Base-by-base conservation (phyloP, 2,113 vertebrate species). In the Brachypodius melanocephalos region DNA sequence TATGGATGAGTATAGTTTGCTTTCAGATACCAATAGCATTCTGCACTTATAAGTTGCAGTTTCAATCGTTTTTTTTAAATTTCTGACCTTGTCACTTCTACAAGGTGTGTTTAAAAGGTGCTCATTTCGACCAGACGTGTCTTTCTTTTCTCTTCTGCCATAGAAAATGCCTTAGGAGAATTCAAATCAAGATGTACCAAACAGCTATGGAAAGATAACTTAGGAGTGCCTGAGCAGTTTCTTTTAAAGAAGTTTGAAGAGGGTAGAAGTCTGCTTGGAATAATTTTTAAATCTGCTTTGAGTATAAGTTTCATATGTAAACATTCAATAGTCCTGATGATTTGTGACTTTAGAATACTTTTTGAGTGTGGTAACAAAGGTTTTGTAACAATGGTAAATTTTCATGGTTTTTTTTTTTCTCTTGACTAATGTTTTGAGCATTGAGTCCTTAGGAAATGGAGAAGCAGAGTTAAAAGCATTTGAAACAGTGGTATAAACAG, bases 401-500 rank as follows among this genome's bases (percentile, higher is more conserved):
- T 89, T 85, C 9, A 4, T 63, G 9, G 14, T 4, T 52, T 52
- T 17, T 72, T 76, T 89, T 66, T n/a, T 48, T 93, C 19, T 21
- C 38, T 69, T 90, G 43, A 77, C 20, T 77, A 88, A 71, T 46
- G 9, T 62, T 92, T 52, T 85, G 61, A 89, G 31, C 55, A 57
- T 69, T 90, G 29, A 73, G 34, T 68, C 79, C 36, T 79, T 72
- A 80, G 83, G 46, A 90, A 89, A 85, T 55, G 43, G 61, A 81
- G 65, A 85, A 92, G 28, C 24, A 52, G 62, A 89, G 76, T 82
- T 85, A 82, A 95, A 95, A 82, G 40, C 66, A 77, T 90, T 89
- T 79, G 67, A 90, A 96, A 51, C 28, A 42, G 31, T 89, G 90
- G 40, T 83, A 89, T 90, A 91, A 93, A 93, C 55, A 73, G 63